Evolutionary conservation across 2,113 vertebrate species (phyloP).

Genomic region (Bostrychus sinensis): DNA sequence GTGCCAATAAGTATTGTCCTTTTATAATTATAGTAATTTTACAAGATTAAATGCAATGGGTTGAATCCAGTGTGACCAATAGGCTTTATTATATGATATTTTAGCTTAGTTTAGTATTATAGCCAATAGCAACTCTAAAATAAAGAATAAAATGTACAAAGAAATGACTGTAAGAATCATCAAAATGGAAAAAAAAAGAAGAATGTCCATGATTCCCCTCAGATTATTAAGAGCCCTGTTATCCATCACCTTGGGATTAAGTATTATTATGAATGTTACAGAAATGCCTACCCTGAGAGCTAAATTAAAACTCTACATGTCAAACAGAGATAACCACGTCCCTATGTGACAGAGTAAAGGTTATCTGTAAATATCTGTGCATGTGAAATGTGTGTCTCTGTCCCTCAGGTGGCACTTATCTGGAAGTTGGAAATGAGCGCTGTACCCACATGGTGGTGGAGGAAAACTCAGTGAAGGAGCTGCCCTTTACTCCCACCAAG

Average conservation of each 20-base stretch:
- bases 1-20: no score
- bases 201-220: background rate
- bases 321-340: constrained; percentile 7
- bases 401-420: constrained; percentile 83
- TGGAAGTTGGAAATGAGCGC: constrained; percentile 87
- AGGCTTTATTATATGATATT: no score
- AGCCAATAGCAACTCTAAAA: no score
- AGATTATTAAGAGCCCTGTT: background rate
- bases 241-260: background rate
- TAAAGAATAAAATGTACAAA: no score
- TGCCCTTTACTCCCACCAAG: constrained; percentile 87
- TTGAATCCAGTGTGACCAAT: no score
- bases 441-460: constrained; percentile 97
- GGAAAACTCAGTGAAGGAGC: constrained; percentile 91
- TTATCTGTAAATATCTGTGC: background rate
- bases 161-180: background rate
- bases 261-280: background rate
- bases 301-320: constrained; percentile 1
- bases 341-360: background rate
- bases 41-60: no score
- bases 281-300: background rate
- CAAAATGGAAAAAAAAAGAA: background rate
- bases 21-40: no score
- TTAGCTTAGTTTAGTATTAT: no score
- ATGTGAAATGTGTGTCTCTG: background rate